Conservation (phyloP, 2,113 vertebrate species). For the Oryzias curvinotus region DNA sequence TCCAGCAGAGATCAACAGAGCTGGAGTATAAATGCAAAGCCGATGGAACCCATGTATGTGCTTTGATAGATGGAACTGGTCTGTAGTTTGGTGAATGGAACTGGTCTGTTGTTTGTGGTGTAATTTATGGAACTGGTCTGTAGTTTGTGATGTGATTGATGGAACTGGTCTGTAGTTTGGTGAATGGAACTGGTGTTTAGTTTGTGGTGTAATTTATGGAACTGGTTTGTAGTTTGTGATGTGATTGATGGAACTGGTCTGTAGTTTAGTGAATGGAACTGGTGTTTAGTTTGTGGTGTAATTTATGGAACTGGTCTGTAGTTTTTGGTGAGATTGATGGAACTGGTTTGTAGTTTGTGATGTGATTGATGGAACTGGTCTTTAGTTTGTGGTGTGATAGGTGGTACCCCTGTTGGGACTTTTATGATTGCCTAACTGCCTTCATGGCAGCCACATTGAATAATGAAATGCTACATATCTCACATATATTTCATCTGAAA, state of each 20-base stretch:
- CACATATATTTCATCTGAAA: constrained; percentile 86
- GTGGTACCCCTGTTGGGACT: constrained; percentile 61
- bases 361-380: constrained; percentile 19
- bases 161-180: background rate
- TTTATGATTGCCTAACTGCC: constrained; percentile 84
- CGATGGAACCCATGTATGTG: constrained; percentile 71
- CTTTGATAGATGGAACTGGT: too few relatives aligned
- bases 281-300: too few relatives aligned
- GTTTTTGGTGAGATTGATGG: too few relatives aligned
- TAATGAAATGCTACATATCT: constrained; percentile 83
- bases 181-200: background rate
- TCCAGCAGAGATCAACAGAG: constrained; percentile 38
- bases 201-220: constrained; percentile 72
- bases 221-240: constrained; percentile 15
- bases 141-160: constrained; percentile 1
- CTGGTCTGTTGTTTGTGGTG: background rate
- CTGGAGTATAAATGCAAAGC: background rate
- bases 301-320: background rate
- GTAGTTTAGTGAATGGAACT: too few relatives aligned
- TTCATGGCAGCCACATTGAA: constrained; percentile 74
- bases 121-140: constrained; percentile 25
- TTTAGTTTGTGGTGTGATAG: constrained; percentile 12
- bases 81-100: too few relatives aligned
- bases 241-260: background rate
- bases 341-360: background rate